phyloP scores from a whole-genome alignment of 2,113 vertebrate species.

The Siphamia tubifer region DNA sequence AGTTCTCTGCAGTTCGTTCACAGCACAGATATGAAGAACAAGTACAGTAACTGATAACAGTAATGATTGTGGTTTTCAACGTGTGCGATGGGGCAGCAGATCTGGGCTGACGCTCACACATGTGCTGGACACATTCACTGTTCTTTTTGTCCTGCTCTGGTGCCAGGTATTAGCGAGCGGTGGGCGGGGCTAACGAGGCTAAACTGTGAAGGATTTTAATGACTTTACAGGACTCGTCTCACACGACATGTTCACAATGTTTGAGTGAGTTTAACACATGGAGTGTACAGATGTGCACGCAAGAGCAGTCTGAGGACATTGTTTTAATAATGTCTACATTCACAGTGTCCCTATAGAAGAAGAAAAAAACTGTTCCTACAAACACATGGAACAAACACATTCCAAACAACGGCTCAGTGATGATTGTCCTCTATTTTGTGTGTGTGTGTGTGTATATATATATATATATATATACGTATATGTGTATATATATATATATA shows the following conservation, averaged over 20 bases:
- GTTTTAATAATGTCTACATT: too few species aligned
- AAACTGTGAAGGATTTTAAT: constrained; percentile 54
- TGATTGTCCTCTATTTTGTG: too few species aligned
- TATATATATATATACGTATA: too few species aligned
- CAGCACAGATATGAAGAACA: background rate
- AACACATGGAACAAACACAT: too few species aligned
- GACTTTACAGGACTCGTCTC: constrained; percentile 53
- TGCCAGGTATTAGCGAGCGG: constrained; percentile 40
- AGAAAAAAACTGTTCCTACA: too few species aligned
- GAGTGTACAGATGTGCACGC: background rate
- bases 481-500: too few species aligned
- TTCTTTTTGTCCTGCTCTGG: constrained; percentile 7
- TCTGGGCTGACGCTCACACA: constrained; percentile 26
- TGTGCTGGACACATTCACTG: constrained; percentile 56
- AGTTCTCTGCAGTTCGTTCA: background rate
- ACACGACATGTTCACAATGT: constrained; percentile 29
- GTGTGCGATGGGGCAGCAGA: background rate
- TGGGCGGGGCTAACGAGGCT: constrained; percentile 32
- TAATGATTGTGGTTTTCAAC: background rate
- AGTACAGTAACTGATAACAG: background rate
- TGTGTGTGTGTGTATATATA: too few species aligned
- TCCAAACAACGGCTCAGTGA: too few species aligned
- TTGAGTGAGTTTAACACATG: background rate
- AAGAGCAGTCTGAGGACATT: background rate
- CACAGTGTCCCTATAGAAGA: too few species aligned